Base-by-base conservation (phyloP, 2,888 invertebrate species). In the Temnothorax rugatulus region DNA sequence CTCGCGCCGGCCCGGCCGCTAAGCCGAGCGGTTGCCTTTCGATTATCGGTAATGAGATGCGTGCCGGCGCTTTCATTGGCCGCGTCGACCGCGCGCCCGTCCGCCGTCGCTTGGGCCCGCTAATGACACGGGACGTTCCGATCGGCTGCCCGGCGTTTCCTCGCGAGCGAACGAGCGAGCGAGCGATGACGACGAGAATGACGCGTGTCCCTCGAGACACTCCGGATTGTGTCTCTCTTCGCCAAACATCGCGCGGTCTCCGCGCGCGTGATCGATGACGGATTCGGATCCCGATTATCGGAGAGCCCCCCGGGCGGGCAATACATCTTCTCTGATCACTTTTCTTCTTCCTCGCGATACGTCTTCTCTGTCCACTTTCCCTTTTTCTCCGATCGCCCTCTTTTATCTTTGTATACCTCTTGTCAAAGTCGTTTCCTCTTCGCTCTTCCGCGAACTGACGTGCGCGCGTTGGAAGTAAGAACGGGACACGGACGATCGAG, bases 21-120 rank as follows among this genome's bases (percentile, higher is more conserved):
- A 41, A 71, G 41, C 34, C 13, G 68, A 76, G 29, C 50, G 38
- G 18, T 9, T 69, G 79, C 71, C 73, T 82, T 54, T 69, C 81
- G 81, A 88, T 88, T 66, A 68, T 76, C 66, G 50, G 18, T 47
- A 85, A 83, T 83, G 84, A 82, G 69, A 74, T 77, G 44, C 59
- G 54, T 34, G 11, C 29, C 66, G 34, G 47, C 81, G 69, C 9
- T 75, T 74, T 77, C 83, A 79, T 79, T 83, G 61, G 47, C 57
- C 64, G 52, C 29, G 21, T 29, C 29, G 29, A 29, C 4, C 29
- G 29, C 0, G 29, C 38, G 34, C 5, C 15, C 54, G 54, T 9
- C n/a, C n/a, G 52, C 41, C 38, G 25, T 57, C 71, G 21, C 21
- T 50, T 38, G n/a, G 52, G 15, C 44, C 3, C 44, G 64, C 44